Evolutionary conservation across 1,140 invertebrate genomes (phyloP).

Genomic region (Ceratosolen fusciceps): DNA sequence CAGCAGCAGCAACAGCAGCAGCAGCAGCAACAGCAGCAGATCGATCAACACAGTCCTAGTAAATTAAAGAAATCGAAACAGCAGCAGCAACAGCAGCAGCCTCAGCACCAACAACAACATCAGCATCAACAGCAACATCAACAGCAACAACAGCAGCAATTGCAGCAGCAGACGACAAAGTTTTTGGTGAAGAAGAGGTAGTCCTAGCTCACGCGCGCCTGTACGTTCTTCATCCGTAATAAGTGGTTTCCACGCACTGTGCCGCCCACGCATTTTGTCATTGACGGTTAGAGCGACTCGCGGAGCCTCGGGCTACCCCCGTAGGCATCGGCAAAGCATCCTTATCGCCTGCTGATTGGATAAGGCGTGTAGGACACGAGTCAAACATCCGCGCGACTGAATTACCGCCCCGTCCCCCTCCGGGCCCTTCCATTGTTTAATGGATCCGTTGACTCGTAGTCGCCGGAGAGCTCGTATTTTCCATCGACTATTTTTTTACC

Average conservation of each 20-base stretch:
- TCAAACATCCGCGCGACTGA: not conserved
- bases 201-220: conserved; percentile 62
- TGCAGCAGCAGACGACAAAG: conserved; percentile 52
- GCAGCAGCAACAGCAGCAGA: not conserved
- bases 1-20: not conserved
- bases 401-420: not conserved
- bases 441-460: not conserved
- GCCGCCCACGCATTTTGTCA: conserved; percentile 13
- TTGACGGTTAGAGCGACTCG: not conserved
- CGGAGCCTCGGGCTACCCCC: not conserved
- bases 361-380: not conserved
- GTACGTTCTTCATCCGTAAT: conserved; percentile 48
- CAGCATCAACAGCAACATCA: not conserved
- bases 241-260: conserved; percentile 8
- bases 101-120: not conserved
- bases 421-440: not conserved
- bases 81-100: not conserved
- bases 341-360: not conserved
- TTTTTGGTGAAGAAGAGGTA: conserved; percentile 69
- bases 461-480: not conserved
- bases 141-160: not conserved
- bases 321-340: not conserved
- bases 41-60: not conserved
- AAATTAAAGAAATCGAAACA: not conserved
- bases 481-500: conserved; percentile 5